These are phyloP conservation scores for Orussus abietinus DNA, from an alignment of 1,140 invertebrate genomes.

Conservation along the genomic window DNA sequence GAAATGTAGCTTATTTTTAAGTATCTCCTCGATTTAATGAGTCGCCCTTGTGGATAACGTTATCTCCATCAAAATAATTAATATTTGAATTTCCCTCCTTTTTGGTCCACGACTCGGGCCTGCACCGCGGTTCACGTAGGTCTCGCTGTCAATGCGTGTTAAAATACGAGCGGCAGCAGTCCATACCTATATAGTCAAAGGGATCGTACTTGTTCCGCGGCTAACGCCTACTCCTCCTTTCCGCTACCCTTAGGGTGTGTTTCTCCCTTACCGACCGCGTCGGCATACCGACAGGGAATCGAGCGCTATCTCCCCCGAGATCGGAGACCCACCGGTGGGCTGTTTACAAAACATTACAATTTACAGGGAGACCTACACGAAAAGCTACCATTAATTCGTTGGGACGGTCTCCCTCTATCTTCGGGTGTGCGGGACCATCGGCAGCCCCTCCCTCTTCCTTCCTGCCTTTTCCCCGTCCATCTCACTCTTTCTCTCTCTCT, in stretches of 20 bases:
- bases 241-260: background rate
- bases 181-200: slow-evolving; percentile 8
- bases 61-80: too few relatives aligned
- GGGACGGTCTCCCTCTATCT: slow-evolving; percentile 2
- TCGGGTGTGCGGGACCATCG: slow-evolving; percentile 3
- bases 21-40: too few relatives aligned
- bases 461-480: slow-evolving; percentile 15
- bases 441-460: slow-evolving; percentile 1
- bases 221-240: background rate
- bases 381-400: slow-evolving; percentile 13
- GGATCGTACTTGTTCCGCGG: slow-evolving; percentile 6
- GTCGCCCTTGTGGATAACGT: too few relatives aligned
- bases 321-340: slow-evolving; percentile 23
- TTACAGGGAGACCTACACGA: slow-evolving; percentile 24
- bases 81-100: too few relatives aligned
- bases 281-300: slow-evolving; percentile 6
- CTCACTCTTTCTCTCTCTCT: slow-evolving; percentile 18
- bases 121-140: too few relatives aligned
- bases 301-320: slow-evolving; percentile 20
- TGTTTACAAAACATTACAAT: slow-evolving; percentile 41
- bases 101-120: too few relatives aligned
- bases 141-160: too few relatives aligned
- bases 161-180: slow-evolving; percentile 4
- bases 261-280: slow-evolving; percentile 4
- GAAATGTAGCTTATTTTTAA: too few relatives aligned